Percentiles rank a stretch among this genome's conserved stretches.
These are phyloP conservation scores for Tiaroga cobitis DNA, from an alignment of 2,797 vertebrate genomes.

Conservation along the genomic window DNA sequence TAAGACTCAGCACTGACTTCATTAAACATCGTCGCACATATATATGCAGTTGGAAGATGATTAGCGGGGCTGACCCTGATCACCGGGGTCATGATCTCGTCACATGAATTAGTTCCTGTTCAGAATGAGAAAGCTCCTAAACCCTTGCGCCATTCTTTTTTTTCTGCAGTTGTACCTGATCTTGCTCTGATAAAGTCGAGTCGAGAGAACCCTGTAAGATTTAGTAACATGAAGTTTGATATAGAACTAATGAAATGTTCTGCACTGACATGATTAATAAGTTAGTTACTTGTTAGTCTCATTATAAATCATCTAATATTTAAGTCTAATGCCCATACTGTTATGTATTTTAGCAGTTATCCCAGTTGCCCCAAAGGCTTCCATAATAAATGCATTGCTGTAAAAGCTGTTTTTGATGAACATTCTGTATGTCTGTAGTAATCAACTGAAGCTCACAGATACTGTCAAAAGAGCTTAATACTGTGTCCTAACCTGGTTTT, in stretches of 20 bases:
- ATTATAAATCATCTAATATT: neutral
- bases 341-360: neutral
- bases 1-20: slow-evolving; percentile 1
- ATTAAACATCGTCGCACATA: slow-evolving; percentile 29
- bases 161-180: neutral
- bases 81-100: slow-evolving; percentile 2
- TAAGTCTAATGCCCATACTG: neutral
- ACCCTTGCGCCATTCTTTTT: neutral
- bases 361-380: neutral
- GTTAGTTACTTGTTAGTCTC: neutral
- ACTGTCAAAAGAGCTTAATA: neutral
- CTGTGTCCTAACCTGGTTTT: neutral
- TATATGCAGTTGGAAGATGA: slow-evolving; percentile 1
- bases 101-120: slow-evolving; percentile 12
- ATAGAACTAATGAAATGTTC: neutral
- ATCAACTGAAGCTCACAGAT: neutral
- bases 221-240: neutral
- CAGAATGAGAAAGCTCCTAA: slow-evolving; percentile 22
- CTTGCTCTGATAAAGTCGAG: neutral
- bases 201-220: neutral
- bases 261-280: too few relatives aligned
- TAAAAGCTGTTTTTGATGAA: neutral
- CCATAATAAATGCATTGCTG: neutral
- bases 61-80: slow-evolving; percentile 33
- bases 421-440: too few relatives aligned